These are phyloP conservation scores for Capitella teleta DNA, from an alignment of 1,140 invertebrate genomes.

Conservation along the genomic window DNA sequence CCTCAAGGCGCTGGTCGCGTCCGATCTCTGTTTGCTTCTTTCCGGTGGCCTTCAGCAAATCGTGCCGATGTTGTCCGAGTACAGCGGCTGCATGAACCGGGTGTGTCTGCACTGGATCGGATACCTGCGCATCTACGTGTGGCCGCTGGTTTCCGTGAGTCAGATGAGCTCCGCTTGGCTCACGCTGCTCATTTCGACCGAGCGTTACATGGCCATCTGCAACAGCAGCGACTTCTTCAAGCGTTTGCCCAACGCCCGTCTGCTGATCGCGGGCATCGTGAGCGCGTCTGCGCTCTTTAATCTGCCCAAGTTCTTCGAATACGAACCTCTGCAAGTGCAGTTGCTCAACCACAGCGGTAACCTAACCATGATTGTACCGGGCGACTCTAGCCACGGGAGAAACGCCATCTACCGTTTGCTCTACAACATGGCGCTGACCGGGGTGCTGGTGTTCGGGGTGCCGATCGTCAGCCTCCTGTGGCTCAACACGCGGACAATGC, in stretches of 20 bases:
- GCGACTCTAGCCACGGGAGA: background rate
- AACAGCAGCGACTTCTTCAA: background rate
- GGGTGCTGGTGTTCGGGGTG: background rate
- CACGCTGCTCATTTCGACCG: conserved; percentile 4
- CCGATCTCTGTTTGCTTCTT: conserved; percentile 5
- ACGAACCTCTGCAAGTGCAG: background rate
- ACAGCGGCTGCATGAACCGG: background rate
- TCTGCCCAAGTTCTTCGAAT: conserved; percentile 7
- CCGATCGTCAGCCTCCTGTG: background rate
- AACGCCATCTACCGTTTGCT: conserved; percentile 1
- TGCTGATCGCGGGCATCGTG: background rate
- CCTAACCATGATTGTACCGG: background rate
- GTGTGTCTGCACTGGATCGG: background rate
- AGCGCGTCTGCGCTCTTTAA: conserved; percentile 4
- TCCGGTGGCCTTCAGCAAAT: conserved; percentile 7
- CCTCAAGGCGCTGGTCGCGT: conserved; percentile 8
- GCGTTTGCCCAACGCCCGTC: background rate
- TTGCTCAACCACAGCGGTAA: background rate
- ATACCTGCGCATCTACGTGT: conserved; percentile 1
- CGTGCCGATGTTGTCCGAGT: background rate
- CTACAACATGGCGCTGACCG: background rate
- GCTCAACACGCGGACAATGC: background rate
- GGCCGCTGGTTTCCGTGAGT: conserved; percentile 3
- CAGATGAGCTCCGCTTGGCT: conserved; percentile 11
- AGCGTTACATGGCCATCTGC: conserved; percentile 6